These are phyloP conservation scores for Anseranas semipalmata DNA, from an alignment of 2,113 vertebrate species.

Conservation along the genomic window DNA sequence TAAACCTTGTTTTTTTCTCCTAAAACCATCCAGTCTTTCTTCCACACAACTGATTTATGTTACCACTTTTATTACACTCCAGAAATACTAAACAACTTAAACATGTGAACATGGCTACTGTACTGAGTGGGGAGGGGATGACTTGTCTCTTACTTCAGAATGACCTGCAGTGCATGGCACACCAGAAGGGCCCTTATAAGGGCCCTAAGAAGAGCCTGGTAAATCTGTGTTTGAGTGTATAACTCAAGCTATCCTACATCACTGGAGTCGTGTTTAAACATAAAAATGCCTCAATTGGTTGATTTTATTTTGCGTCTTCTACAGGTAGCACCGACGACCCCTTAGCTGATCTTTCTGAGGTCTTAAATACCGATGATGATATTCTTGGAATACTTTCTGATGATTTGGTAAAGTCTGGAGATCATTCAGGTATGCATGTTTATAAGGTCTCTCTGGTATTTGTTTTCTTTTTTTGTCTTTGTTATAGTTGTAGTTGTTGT, in stretches of 20 bases:
- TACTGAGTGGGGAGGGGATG: neutral
- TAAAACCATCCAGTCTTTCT: neutral
- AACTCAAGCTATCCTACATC: neutral
- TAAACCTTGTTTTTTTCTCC: neutral
- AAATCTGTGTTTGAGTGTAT: neutral
- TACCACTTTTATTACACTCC: neutral
- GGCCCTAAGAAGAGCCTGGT: too few species aligned
- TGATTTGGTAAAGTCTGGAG: slow-evolving; percentile 89
- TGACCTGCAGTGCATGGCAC: too few species aligned
- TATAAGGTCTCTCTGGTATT: neutral
- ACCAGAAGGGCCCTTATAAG: neutral
- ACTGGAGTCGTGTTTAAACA: neutral
- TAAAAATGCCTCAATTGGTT: neutral
- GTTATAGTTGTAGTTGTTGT: neutral
- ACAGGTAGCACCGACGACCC: slow-evolving; percentile 87
- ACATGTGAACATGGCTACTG: neutral
- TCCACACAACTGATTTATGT: neutral
- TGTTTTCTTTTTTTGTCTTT: neutral
- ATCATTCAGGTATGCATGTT: slow-evolving; percentile 85
- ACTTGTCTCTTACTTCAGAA: neutral
- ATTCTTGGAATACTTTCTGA: slow-evolving; percentile 95
- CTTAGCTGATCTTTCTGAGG: slow-evolving; percentile 90
- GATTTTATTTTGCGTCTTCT: slow-evolving; percentile 19
- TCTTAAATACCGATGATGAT: slow-evolving; percentile 93
- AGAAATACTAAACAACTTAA: rapidly evolving